Base-by-base conservation (phyloP, 2,888 invertebrate species). In the Rotaria sp. region DNA sequence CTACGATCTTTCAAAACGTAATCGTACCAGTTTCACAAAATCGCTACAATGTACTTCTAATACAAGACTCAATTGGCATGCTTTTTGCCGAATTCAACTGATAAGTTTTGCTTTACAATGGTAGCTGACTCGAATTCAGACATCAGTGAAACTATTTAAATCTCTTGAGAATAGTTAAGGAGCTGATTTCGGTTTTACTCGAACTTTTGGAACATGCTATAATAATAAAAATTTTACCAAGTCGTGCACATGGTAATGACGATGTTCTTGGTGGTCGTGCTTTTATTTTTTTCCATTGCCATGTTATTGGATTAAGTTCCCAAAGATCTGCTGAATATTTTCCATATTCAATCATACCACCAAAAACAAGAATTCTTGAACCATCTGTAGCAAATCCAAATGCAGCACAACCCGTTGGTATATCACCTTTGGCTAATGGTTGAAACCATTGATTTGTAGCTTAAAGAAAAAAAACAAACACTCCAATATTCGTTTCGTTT, bases 301-400 rank as follows among this genome's bases (percentile, higher is more conserved):
- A 98, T 89, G 96, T 93, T 80, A 90, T 90, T 24, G 91, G 91
- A 87, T 97, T 96, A 57, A 98, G 92, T 92, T 99, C 99, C 91
- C 96, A 97, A 86, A 99, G 92, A 91, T 99, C 98, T 92, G 96
- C 97, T 85, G 97, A 97, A 92, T 99, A 99, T 93, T 98, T 97
- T 89, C 98, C 98, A 93, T 97, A 99, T 92, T 99, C 99, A 87
- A 98, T 95, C 99, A 99, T 99, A 88, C 99, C 99, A 89, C 99
- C 99, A 92, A 99, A 99, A 86, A 97, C 96, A 88, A 97, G 94
- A 88, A 99, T 94, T 85, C 97, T 93, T 21, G 96, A 97, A 26
- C 96, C 96, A 92, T 98, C 97, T 87, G 96, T 96, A 67, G 97
- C 96, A 92, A 99, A 97, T 48, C 99, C 99, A 92, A 97, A 99